Evolutionary conservation across 2,113 vertebrate species (phyloP), one percentile per base, ranked within the genome.

Genomic region (Planiliza haematocheilus): DNA sequence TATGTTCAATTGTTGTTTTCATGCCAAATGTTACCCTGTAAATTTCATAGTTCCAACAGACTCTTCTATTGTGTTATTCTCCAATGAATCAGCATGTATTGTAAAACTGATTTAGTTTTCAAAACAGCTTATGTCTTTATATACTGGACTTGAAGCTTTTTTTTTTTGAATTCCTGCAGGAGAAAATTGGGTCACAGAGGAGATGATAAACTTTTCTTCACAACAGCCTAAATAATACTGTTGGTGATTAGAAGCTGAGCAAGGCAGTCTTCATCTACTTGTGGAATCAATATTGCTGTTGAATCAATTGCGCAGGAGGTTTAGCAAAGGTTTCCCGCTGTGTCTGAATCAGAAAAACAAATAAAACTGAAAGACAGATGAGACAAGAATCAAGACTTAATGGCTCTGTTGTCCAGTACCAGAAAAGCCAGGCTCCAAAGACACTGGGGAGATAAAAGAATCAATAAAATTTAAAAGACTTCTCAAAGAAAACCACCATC

Each of bases 261-360:
- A 42, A 18, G n/a, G 42, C 20, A 71, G 79, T 70, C 62, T 18
- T n/a, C n/a, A 34, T 62, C 36, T 70, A 63, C 52, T 34, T 49
- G 49, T 48, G 55, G n/a, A 61, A 84, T 91, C 87, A 46, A 89
- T 87, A 84, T 16, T 48, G 58, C 59, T 66, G 57, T 70, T 69
- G 52, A 81, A 83, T 89, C 70, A 81, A 82, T 88, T 59, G 46
- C 63, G 53, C 42, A 70, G 51, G 42, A 63, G 68, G 49, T 67
- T 81, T 55, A 82, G 72, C n/a, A 51, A 75, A 79, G 69, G 79
- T 56, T 77, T 72, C 84, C 81, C 66, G 70, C 68, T 84, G 72
- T 55, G 72, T 50, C 64, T 1, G 8, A 77, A 72, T 70, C 78
- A 78, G 58, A 51, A 77, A 81, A 86, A 84, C 65, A 81, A 89